Evolutionary conservation across 2,888 invertebrate genomes (phyloP), one percentile per base, ranked within the genome.

Genomic region (Tineola bisselliella): DNA sequence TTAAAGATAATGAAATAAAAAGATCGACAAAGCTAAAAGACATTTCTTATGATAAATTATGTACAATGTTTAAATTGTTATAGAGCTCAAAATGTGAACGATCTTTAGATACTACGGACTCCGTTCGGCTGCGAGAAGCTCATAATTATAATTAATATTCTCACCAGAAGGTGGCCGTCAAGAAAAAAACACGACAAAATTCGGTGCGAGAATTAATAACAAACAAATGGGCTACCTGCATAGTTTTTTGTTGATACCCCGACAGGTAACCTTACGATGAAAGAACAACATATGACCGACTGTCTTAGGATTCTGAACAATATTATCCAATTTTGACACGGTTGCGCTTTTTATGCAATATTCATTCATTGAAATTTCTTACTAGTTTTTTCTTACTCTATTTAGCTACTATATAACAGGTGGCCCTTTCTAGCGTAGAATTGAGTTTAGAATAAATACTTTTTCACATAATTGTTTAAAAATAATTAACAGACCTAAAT

Each of bases 131-230:
- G 77, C 80, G 81, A 77, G 77, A 81, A 81, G 70, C 71, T 74
- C 79, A 86, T 84, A 87, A 87, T 84, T 84, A 84, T 87, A 87
- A 87, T 87, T 87, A 87, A 87, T 87, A 87, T 83, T 86, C 87
- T 82, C 81, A 83, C 82, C 80, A 83, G 81, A 86, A 82, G 81
- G 77, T 80, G 82, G 83, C 76, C 77, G 83, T 54, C 70, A 60
- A 63, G 69, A 76, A 81, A 83, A 79, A 84, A 79, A 80, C 56
- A 61, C 56, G 54, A 54, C 72, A 72, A 77, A 77, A 79, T 80
- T 79, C 83, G 82, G 83, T 77, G 82, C 84, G 83, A 84, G 87
- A 86, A 84, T 87, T 87, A 86, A 87, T 87, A 87, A 87, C 84
- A 87, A 87, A 87, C 87, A 87, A 87, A 87, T 87, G 86, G 80